Evolutionary conservation across 2,888 invertebrate genomes (phyloP).

Genomic region (Pammene aurita): DNA sequence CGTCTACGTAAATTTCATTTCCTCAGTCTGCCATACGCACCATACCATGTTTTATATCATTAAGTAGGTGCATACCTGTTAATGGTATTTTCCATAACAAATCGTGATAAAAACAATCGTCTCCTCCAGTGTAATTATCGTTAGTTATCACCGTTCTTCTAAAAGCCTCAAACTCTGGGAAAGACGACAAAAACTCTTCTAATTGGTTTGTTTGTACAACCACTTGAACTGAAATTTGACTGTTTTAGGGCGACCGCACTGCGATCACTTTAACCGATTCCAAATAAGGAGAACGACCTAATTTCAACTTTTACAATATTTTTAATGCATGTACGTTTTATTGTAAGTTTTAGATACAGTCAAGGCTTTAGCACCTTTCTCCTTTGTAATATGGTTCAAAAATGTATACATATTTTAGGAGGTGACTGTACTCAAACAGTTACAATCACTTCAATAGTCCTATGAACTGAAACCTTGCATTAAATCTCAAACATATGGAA

Average conservation of each 20-base stretch:
- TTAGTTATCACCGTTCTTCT: slow-evolving; percentile 15
- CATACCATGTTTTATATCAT: no score
- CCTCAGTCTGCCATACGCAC: no score
- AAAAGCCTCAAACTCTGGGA: slow-evolving; percentile 23
- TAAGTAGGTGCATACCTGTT: no score
- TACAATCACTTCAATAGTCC: no score
- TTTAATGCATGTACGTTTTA: no score
- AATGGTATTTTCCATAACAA: background rate
- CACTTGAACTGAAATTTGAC: background rate
- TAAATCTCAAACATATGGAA: background rate
- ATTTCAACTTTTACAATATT: background rate
- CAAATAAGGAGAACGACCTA: background rate
- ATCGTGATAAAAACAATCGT: background rate
- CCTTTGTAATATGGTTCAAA: no score
- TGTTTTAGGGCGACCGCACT: background rate
- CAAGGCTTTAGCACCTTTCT: no score
- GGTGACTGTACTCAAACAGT: no score
- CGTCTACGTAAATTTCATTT: no score
- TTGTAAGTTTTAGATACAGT: no score
- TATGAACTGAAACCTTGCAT: no score
- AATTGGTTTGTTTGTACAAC: slow-evolving; percentile 13
- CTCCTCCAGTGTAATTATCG: background rate
- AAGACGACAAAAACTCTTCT: background rate
- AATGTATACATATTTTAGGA: no score
- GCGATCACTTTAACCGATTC: background rate